Base-by-base conservation (phyloP, 2,888 invertebrate species). In the Hermodice carunculata region DNA sequence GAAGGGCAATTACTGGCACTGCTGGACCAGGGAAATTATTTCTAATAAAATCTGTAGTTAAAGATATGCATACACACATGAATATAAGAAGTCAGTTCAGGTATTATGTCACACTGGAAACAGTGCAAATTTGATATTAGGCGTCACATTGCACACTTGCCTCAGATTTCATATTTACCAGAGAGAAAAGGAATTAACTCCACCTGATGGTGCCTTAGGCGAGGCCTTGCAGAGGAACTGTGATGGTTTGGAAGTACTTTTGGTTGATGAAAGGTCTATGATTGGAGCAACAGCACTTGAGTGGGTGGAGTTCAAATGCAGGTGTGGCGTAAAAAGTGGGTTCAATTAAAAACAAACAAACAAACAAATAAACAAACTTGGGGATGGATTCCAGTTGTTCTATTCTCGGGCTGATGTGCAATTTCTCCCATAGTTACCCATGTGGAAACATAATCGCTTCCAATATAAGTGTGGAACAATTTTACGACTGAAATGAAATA, bases 361-460 rank as follows among this genome's bases (percentile, higher is more conserved):
- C n/a, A n/a, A n/a, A n/a, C n/a, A n/a, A n/a, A n/a, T n/a, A n/a
- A n/a, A n/a, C n/a, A 51, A 31, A 53, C 60, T 37, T 67, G 67
- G 71, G 69, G 67, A 52, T 66, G 69, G 14, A n/a, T 71, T 17
- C 67, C 71, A 28, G 66, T 71, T 46, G 67, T 71, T 8, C n/a
- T 69, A 70, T 29, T 48, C 67, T 0, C 69, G 69, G 5, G 69
- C 67, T 46, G 67, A 67, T 59, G 46, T 71, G 11, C 71, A 71
- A 43, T 57, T 37, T 11, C 46, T 51, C 14, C 59, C 73, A 57
- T 73, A 69, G n/a, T 28, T 43, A 24, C 44, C 48, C n/a, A n/a
- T n/a, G n/a, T n/a, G n/a, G n/a, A n/a, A n/a, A n/a, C n/a, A n/a
- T n/a, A n/a, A n/a, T n/a, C n/a, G n/a, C n/a, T n/a, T n/a, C n/a